Percentiles rank a stretch among this genome's conserved stretches.
Evolutionary conservation across 2,888 invertebrate species (phyloP).

Genomic region (Pterostichus madidus): DNA sequence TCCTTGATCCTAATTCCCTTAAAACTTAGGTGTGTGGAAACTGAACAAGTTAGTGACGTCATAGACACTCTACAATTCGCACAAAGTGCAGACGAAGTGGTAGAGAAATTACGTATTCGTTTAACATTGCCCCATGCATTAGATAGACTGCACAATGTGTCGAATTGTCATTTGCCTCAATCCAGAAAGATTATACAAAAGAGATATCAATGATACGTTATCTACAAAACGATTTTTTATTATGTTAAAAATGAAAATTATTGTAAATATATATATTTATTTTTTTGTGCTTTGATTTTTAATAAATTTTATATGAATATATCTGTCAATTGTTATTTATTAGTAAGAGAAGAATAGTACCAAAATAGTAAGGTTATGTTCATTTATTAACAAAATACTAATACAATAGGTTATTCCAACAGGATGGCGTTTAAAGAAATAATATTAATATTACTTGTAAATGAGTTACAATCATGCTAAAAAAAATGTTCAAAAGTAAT

Average conservation of each 20-base stretch:
- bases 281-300: background rate
- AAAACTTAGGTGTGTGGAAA: constrained; percentile 77
- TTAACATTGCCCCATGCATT: constrained; percentile 74
- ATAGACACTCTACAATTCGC: constrained; percentile 77
- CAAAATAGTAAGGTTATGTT: too few relatives aligned
- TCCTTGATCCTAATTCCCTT: background rate
- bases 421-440: too few relatives aligned
- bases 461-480: too few relatives aligned
- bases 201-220: constrained; percentile 75
- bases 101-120: constrained; percentile 73
- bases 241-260: background rate
- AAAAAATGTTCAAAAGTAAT: too few relatives aligned
- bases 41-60: constrained; percentile 78
- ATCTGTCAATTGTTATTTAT: background rate
- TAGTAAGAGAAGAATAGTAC: background rate
- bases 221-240: background rate
- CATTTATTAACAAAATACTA: too few relatives aligned
- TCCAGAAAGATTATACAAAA: constrained; percentile 78
- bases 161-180: constrained; percentile 79
- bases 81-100: constrained; percentile 74
- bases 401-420: too few relatives aligned
- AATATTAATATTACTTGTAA: too few relatives aligned
- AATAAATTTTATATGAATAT: constrained; percentile 17
- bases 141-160: constrained; percentile 78
- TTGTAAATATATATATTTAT: background rate